Conservation (phyloP, 1,140 invertebrate species). For the Pseudomyrmex gracilis region DNA sequence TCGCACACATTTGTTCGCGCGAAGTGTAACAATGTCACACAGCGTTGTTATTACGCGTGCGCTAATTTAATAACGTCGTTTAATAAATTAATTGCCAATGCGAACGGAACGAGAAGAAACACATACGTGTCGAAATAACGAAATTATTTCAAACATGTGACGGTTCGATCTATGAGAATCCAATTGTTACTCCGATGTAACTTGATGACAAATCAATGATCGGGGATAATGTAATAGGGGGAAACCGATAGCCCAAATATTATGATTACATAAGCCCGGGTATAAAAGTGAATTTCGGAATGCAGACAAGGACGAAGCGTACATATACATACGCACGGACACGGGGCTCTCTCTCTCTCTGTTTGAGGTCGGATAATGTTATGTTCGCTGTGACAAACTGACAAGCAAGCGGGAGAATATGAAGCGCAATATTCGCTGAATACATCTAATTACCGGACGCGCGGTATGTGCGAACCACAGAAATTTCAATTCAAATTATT, state of each 20-base stretch:
- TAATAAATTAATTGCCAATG: constrained; percentile 32
- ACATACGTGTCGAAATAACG: constrained; percentile 6
- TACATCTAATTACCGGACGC: constrained; percentile 46
- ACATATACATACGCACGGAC: neutral
- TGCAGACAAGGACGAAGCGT: constrained; percentile 6
- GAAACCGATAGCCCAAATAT: constrained; percentile 43
- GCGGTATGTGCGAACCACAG: neutral
- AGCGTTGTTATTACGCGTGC: neutral
- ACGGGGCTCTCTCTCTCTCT: no score
- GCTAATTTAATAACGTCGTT: constrained; percentile 11
- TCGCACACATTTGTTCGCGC: neutral
- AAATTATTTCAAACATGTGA: constrained; percentile 22
- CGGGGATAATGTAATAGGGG: neutral
- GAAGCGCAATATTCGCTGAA: constrained; percentile 55
- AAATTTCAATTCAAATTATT: constrained; percentile 41
- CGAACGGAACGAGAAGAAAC: no score
- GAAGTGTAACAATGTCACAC: neutral
- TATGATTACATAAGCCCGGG: constrained; percentile 5
- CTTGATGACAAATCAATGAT: constrained; percentile 32
- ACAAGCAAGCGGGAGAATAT: constrained; percentile 32
- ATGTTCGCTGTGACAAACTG: constrained; percentile 13
- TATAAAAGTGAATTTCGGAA: constrained; percentile 39
- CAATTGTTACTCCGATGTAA: constrained; percentile 3
- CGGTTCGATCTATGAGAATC: neutral
- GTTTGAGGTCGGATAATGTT: constrained; percentile 21